phyloP scores from a whole-genome alignment of 2,797 vertebrate genomes.

The Cottoperca gobio region DNA sequence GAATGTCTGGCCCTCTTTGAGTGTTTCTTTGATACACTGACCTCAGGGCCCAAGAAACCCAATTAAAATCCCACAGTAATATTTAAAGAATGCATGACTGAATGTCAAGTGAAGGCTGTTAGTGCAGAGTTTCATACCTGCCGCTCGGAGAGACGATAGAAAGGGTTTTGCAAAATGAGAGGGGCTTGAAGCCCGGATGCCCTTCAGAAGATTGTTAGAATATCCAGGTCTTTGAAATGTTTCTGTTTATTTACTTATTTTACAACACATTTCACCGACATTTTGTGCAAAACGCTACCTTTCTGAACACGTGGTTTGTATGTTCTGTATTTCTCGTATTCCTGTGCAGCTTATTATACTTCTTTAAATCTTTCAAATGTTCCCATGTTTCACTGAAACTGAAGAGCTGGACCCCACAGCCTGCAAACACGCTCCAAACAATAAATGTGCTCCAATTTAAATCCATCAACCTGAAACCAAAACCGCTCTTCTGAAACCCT shows the following conservation, averaged over 20 bases:
- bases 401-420: constrained; percentile 22
- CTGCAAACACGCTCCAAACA: constrained; percentile 15
- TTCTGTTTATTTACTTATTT: too few relatives aligned
- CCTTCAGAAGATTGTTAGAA: too few relatives aligned
- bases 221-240: too few relatives aligned
- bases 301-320: too few relatives aligned
- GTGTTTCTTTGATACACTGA: constrained; percentile 34
- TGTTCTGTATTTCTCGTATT: constrained; percentile 13
- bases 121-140: neutral
- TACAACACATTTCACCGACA: too few relatives aligned
- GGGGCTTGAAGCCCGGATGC: too few relatives aligned
- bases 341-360: neutral
- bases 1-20: neutral
- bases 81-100: neutral
- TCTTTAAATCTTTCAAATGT: constrained; percentile 22
- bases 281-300: too few relatives aligned
- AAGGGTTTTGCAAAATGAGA: neutral
- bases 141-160: neutral
- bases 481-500: constrained; percentile 19
- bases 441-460: constrained; percentile 24
- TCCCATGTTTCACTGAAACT: neutral
- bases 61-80: constrained; percentile 52
- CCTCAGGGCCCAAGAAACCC: constrained; percentile 44
- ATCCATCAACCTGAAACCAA: constrained; percentile 56
- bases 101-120: constrained; percentile 14